phyloP scores from a whole-genome alignment of 2,888 invertebrate genomes.

The Acleris holmiana region DNA sequence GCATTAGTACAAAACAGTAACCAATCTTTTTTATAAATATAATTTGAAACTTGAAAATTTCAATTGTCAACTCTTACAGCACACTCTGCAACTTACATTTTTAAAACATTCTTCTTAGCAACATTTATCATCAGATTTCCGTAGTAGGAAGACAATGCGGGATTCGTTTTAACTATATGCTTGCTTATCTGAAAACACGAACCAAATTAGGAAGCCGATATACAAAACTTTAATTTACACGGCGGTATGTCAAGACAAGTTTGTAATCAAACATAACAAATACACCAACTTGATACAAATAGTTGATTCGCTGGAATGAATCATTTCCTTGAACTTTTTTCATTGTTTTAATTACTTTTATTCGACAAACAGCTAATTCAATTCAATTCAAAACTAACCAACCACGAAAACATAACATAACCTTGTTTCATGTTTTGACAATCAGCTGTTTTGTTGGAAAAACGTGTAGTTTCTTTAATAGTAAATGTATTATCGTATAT shows the following conservation, averaged over 20 bases:
- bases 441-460: neutral
- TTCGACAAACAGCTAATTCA: neutral
- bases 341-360: conserved; percentile 54
- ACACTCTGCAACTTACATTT: conserved; percentile 71
- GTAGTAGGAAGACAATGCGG: conserved; percentile 80
- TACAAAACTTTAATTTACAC: conserved; percentile 5
- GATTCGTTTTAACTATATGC: conserved; percentile 64
- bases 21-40: no score
- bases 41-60: no score
- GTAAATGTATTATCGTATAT: no score
- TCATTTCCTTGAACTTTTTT: conserved; percentile 87
- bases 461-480: neutral
- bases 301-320: conserved; percentile 88
- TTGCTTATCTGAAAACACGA: conserved; percentile 77
- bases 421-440: no score
- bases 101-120: conserved; percentile 85
- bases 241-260: no score
- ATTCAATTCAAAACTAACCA: no score
- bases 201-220: conserved; percentile 4
- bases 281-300: conserved; percentile 85
- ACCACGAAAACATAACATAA: neutral
- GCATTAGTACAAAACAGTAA: no score
- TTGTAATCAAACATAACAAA: no score
- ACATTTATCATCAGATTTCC: conserved; percentile 81
- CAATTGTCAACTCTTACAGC: neutral